Percentiles rank a stretch among this genome's conserved stretches.
These are phyloP conservation scores for Octodon degus DNA, from an alignment of 2,113 vertebrate species.

Conservation along the genomic window DNA sequence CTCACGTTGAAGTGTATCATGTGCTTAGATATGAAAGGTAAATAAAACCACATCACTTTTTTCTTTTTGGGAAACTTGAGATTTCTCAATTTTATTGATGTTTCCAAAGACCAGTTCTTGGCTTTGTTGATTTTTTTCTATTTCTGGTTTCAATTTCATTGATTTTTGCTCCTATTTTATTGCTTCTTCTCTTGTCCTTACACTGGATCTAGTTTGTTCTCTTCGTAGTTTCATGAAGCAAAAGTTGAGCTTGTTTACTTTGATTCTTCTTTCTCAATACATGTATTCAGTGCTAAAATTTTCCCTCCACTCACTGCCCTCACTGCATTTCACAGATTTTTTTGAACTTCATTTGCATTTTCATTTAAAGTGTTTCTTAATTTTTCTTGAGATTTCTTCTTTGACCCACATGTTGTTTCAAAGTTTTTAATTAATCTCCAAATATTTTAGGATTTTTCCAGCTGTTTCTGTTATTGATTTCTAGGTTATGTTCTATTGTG, in stretches of 20 bases:
- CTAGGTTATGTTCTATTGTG: background rate
- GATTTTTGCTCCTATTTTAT: background rate
- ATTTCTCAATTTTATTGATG: background rate
- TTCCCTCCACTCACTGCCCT: background rate
- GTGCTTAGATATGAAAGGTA: background rate
- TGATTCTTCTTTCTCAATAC: background rate
- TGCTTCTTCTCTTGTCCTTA: background rate
- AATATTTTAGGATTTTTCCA: background rate
- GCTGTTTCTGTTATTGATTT: background rate
- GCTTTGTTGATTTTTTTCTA: background rate
- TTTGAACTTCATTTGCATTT: background rate
- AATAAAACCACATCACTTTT: background rate
- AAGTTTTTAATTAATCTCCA: conserved; percentile 3
- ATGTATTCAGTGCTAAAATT: no score
- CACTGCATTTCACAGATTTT: background rate
- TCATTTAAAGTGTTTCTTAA: background rate
- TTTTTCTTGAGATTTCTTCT: background rate
- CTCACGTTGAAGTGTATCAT: background rate
- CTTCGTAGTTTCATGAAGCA: background rate
- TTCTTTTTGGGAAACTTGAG: background rate
- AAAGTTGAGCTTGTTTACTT: background rate
- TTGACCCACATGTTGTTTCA: background rate
- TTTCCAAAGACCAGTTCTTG: background rate
- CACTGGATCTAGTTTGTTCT: background rate
- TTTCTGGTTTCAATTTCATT: background rate